Base-by-base conservation (phyloP, 2,797 vertebrate genomes). In the Oophaga sylvatica region DNA sequence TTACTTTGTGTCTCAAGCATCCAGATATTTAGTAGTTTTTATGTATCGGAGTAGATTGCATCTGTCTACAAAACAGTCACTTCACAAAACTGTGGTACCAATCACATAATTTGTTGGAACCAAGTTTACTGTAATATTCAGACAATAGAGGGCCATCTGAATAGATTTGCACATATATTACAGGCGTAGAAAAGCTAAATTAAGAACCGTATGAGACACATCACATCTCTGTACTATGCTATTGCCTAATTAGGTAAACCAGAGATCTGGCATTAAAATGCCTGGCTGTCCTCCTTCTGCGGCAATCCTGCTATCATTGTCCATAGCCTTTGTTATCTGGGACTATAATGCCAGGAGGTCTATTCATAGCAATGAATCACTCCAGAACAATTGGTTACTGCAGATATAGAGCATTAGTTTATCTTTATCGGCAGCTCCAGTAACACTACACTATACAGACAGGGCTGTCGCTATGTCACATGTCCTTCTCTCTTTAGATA, bases 181-280 rank as follows among this genome's bases (percentile, higher is more conserved):
- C 92, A 91, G 85, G 70, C 80, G 91, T 93, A 92, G 90, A 91
- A 92, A 73, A 84, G 92, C 93, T 94, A 94, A 92, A 94, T 93
- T 93, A 94, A 92, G 93, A 90, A 90, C 73, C 41, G 73, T 5
- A n/a, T 89, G 92, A 85, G 90, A 88, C 6, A 88, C 6, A 0
- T 67, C 90, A 89, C 89, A 91, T 92, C 92, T 90, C 90, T 90
- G 91, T 90, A 91, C 89, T 70, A 7, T 13, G 82, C 89, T 90
- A 92, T 94, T 79, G 90, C 93, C 93, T 93, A 94, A 93, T 93
- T 94, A 94, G 93, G 93, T 92, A 93, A 94, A 89, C 90, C 91
- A 92, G 87, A 90, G 90, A 85, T 90, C 8, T 62, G 0, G 90
- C 53, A 83, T 81, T 89, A 92, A 19, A 91, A 92, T 93, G 91